Percentiles rank a stretch among this genome's conserved stretches.
These are phyloP conservation scores for Malthinus seriepunctatus DNA, from an alignment of 2,888 invertebrate genomes.

Conservation along the genomic window DNA sequence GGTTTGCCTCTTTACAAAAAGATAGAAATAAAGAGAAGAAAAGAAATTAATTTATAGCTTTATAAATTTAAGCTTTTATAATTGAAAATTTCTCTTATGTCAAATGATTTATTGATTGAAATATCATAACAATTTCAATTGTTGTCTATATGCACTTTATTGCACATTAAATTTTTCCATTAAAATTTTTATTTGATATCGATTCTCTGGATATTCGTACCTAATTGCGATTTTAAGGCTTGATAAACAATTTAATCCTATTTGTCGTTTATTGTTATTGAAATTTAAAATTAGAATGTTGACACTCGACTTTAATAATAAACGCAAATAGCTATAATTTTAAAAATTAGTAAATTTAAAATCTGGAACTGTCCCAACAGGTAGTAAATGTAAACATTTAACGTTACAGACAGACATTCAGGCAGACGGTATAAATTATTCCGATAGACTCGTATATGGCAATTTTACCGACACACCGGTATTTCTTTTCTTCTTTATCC, in stretches of 20 bases:
- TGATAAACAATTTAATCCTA: background rate
- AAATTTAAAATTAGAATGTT: background rate
- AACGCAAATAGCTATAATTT: background rate
- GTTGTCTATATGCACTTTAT: background rate
- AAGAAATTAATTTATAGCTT: background rate
- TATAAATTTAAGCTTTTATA: constrained; percentile 2
- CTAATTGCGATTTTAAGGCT: background rate
- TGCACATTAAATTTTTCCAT: background rate
- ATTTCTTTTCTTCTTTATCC: constrained; percentile 18
- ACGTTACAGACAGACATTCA: constrained; percentile 19
- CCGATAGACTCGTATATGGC: constrained; percentile 23
- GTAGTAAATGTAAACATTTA: constrained; percentile 26
- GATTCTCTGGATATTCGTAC: background rate
- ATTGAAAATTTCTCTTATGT: constrained; percentile 5
- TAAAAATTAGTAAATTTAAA: constrained; percentile 20
- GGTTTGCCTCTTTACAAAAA: too few relatives aligned
- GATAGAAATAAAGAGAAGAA: background rate
- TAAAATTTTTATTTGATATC: background rate
- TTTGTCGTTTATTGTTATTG: background rate
- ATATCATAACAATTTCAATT: constrained; percentile 2
- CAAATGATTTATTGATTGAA: constrained; percentile 1
- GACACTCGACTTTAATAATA: too few relatives aligned
- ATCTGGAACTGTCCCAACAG: constrained; percentile 13
- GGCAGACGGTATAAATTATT: constrained; percentile 22
- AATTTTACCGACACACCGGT: constrained; percentile 16